Conservation (phyloP, 2,113 vertebrate genomes). For the Probosciger aterrimus region DNA sequence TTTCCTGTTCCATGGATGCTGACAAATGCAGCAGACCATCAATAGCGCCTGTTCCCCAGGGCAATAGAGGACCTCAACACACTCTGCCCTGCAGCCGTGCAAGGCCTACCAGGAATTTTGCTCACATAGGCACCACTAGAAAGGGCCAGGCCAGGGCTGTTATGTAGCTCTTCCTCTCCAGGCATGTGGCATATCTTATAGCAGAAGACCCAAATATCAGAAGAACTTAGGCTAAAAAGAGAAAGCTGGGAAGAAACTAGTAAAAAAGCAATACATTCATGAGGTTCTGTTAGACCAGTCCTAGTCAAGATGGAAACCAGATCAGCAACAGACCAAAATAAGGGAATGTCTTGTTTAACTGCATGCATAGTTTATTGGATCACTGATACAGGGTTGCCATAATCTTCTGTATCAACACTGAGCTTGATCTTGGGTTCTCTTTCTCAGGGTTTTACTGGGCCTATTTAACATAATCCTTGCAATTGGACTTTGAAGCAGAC, state of each 20-base stretch:
- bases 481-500: background rate
- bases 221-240: background rate
- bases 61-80: background rate
- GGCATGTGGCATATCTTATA: rapidly evolving
- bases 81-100: background rate
- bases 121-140: rapidly evolving
- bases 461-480: background rate
- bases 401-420: background rate
- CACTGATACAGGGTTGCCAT: background rate
- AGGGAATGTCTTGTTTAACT: background rate
- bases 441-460: background rate
- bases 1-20: background rate
- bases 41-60: background rate
- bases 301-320: background rate
- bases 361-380: background rate
- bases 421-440: background rate
- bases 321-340: background rate
- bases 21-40: background rate
- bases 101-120: background rate
- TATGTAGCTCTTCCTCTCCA: background rate
- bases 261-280: background rate
- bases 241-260: background rate
- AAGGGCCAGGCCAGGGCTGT: background rate
- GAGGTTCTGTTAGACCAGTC: background rate
- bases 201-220: background rate